Evolutionary conservation across 2,113 vertebrate genomes (phyloP).

Genomic region (Climacteris rufus): DNA sequence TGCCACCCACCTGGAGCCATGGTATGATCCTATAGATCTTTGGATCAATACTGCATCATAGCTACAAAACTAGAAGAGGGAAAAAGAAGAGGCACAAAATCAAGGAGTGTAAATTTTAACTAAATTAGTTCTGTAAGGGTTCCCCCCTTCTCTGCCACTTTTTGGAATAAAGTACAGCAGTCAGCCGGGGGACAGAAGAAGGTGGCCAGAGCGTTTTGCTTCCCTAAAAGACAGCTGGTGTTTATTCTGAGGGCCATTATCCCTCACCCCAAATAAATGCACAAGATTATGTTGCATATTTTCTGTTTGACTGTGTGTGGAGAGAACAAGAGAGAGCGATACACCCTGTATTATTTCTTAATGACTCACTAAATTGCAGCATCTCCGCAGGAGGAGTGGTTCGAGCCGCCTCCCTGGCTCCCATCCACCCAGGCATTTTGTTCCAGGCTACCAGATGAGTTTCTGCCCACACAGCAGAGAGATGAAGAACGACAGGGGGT

Average conservation of each 20-base stretch:
- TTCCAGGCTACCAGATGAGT: background rate
- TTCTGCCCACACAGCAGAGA: background rate
- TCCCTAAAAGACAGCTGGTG: background rate
- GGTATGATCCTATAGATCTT: conserved; percentile 64
- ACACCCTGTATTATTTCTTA: background rate
- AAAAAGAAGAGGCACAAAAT: background rate
- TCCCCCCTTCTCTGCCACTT: background rate
- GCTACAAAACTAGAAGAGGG: conserved; percentile 32
- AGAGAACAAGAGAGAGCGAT: background rate
- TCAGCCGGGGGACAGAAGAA: background rate
- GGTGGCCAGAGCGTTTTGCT: background rate
- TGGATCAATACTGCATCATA: conserved; percentile 62
- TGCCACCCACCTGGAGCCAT: conserved; percentile 62
- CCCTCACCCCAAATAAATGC: background rate
- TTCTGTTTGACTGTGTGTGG: background rate
- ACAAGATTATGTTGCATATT: background rate
- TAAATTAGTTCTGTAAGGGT: conserved; percentile 32
- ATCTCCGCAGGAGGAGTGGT: background rate
- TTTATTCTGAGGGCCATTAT: background rate
- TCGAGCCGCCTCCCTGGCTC: background rate
- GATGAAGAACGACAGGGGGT: background rate
- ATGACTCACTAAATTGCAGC: conserved; percentile 6
- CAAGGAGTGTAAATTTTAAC: conserved; percentile 59
- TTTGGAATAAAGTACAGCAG: background rate
- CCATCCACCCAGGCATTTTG: background rate